Conservation (phyloP, 35 echinoderm and acorn worm species). For the Diadema setosum region DNA sequence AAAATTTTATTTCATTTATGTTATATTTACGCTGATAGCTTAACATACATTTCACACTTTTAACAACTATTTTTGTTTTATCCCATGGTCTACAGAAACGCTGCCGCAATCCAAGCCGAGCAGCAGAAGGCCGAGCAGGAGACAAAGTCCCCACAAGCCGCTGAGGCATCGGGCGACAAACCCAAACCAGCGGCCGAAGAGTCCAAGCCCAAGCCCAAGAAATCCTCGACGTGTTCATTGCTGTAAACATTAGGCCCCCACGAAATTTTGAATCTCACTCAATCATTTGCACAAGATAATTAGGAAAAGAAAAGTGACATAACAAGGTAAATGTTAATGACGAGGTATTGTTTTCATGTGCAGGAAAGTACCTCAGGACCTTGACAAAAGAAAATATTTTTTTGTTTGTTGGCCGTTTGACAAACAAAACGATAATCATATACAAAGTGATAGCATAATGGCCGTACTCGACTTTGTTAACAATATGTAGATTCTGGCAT, state of each 20-base stretch:
- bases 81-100: neutral
- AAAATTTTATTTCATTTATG: neutral
- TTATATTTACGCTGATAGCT: neutral
- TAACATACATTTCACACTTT: neutral
- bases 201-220: neutral
- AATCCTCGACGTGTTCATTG: neutral
- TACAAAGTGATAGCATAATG: too few species aligned
- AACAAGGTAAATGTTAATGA: too few species aligned
- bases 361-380: too few species aligned
- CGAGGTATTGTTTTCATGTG: too few species aligned
- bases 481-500: too few species aligned
- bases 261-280: too few species aligned
- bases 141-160: neutral
- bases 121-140: neutral
- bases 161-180: neutral
- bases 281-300: too few species aligned
- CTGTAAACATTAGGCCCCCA: neutral
- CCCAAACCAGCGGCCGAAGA: neutral
- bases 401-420: too few species aligned
- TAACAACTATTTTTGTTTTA: neutral
- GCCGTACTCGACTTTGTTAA: too few species aligned
- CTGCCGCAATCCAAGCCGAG: neutral
- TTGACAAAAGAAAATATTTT: too few species aligned
- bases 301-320: too few species aligned
- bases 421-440: too few species aligned